Conservation (phyloP, 2,797 vertebrate species). For the Agapornis canus region DNA sequence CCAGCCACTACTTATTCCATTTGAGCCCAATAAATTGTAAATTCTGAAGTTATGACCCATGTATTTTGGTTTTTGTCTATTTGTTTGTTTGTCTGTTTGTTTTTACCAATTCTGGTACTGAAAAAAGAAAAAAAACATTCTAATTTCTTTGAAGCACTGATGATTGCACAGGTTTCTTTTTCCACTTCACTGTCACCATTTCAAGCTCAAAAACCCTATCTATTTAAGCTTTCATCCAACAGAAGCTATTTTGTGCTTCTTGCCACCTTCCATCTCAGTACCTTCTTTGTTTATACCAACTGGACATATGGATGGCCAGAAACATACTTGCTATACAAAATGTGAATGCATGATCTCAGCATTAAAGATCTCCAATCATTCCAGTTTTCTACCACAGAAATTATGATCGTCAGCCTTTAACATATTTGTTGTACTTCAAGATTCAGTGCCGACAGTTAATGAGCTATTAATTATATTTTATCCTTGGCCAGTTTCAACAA, state of each 20-base stretch:
- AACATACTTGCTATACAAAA: not conserved
- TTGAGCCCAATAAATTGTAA: not conserved
- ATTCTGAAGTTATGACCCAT: not conserved
- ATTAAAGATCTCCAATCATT: not conserved
- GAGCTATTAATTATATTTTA: not conserved
- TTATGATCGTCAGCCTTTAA: not conserved
- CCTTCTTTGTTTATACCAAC: not conserved
- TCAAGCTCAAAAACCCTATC: not conserved
- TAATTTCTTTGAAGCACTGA: not conserved
- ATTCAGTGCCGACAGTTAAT: not conserved
- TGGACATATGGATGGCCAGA: not conserved
- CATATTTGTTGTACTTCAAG: not conserved
- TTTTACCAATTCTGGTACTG: not conserved
- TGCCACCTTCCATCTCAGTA: not conserved
- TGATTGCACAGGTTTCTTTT: not conserved
- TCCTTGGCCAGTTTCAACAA: not conserved
- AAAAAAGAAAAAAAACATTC: not conserved
- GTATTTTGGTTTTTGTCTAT: not conserved
- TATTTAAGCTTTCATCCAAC: not conserved
- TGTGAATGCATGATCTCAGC: not conserved
- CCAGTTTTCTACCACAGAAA: not conserved
- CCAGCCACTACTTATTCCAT: not conserved
- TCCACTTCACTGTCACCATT: not conserved
- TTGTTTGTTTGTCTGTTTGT: no score
- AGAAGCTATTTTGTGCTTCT: not conserved